phyloP scores from a whole-genome alignment of 2,113 vertebrate species.

The Neopipo cinnamomea region DNA sequence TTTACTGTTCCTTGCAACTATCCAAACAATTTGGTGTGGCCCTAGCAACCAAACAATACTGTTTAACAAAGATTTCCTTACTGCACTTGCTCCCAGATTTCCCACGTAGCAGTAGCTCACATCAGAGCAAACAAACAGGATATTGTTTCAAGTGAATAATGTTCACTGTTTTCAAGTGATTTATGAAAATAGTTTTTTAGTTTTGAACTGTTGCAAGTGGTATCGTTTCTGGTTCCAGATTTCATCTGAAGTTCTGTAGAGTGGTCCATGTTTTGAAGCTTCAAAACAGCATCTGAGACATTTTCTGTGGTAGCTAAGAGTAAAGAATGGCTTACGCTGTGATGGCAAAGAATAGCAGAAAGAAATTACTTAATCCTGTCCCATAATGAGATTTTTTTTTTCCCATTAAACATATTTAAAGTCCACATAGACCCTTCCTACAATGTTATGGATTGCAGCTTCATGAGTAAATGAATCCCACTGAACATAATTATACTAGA shows the following conservation, averaged over 20 bases:
- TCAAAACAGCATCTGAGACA: neutral
- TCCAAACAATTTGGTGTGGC: constrained; percentile 63
- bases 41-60: constrained; percentile 76
- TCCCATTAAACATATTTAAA: neutral
- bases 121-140: constrained; percentile 54
- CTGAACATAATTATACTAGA: neutral
- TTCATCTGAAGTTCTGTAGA: neutral
- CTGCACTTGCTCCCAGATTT: constrained; percentile 53
- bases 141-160: constrained; percentile 69
- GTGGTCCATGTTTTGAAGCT: neutral
- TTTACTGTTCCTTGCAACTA: constrained; percentile 47
- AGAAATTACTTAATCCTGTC: neutral
- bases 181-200: constrained; percentile 43
- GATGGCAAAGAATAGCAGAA: neutral
- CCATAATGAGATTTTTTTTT: neutral
- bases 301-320: neutral
- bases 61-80: constrained; percentile 72
- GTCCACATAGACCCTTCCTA: neutral
- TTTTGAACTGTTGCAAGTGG: constrained; percentile 21
- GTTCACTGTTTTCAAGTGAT: constrained; percentile 26
- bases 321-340: neutral
- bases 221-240: constrained; percentile 17
- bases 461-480: neutral
- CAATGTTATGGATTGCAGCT: neutral
- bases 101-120: constrained; percentile 29